phyloP scores from a whole-genome alignment of 2,797 vertebrate species.

The Danionella dracula region DNA sequence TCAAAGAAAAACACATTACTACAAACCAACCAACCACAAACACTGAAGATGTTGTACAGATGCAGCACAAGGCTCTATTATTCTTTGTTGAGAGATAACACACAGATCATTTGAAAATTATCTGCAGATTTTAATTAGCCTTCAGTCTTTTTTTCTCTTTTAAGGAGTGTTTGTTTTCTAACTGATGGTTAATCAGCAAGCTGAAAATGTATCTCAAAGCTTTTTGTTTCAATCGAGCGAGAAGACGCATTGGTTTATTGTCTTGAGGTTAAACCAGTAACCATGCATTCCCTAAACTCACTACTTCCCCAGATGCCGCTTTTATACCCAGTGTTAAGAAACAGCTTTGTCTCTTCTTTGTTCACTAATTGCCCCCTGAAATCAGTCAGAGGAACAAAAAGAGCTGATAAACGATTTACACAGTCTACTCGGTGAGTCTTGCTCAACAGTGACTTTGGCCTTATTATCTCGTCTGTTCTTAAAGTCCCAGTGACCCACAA shows the following conservation, averaged over 20 bases:
- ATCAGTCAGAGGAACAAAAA: constrained; percentile 1
- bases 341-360: neutral
- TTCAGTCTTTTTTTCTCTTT: neutral
- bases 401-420: constrained; percentile 33
- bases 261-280: neutral
- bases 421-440: constrained; percentile 28
- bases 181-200: neutral
- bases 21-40: too few species aligned
- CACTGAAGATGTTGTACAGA: too few species aligned
- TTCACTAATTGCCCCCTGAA: constrained; percentile 23
- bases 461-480: constrained; percentile 11
- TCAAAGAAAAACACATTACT: too few species aligned
- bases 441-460: constrained; percentile 27
- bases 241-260: neutral
- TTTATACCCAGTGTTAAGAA: neutral
- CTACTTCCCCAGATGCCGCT: neutral
- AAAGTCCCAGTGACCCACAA: constrained; percentile 30
- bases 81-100: neutral
- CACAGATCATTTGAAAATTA: neutral
- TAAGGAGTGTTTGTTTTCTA: neutral
- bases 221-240: neutral
- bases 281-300: neutral
- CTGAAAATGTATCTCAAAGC: neutral
- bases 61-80: neutral
- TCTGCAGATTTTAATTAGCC: neutral